Evolutionary conservation across 2,888 invertebrate genomes (phyloP).

Genomic region (Brachyptera risi): DNA sequence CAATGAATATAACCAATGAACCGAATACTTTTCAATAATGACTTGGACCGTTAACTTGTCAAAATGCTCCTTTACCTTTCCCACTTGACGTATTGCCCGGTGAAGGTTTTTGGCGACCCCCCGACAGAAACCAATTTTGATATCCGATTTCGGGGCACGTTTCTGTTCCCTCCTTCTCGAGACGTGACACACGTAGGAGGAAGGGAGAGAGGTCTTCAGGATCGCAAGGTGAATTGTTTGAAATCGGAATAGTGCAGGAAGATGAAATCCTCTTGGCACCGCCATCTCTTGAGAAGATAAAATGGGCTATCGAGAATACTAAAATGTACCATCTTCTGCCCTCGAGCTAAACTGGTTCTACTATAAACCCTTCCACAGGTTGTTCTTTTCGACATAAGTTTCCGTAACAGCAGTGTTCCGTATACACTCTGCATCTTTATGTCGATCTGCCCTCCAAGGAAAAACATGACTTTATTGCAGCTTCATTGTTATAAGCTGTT

Average conservation of each 20-base stretch:
- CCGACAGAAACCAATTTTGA: constrained; percentile 28
- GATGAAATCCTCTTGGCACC: not conserved
- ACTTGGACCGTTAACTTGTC: too few relatives aligned
- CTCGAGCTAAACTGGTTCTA: constrained; percentile 16
- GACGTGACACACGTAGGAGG: constrained; percentile 26
- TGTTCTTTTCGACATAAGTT: constrained; percentile 1
- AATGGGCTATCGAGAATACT: constrained; percentile 17
- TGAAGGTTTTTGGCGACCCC: constrained; percentile 8
- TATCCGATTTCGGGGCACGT: constrained; percentile 29
- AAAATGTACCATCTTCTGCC: constrained; percentile 5
- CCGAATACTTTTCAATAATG: too few relatives aligned
- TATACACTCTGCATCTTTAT: constrained; percentile 11
- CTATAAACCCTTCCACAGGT: constrained; percentile 19
- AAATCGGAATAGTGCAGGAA: constrained; percentile 6
- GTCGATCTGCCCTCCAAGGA: constrained; percentile 3
- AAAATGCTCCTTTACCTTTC: too few relatives aligned
- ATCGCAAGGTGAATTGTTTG: constrained; percentile 20
- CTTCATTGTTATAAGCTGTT: too few relatives aligned
- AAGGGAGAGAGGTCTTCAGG: not conserved
- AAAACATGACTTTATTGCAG: not conserved
- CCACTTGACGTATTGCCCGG: constrained; percentile 20
- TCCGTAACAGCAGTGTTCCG: constrained; percentile 12
- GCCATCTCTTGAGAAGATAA: constrained; percentile 3
- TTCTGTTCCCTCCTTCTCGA: constrained; percentile 22
- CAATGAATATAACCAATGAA: too few relatives aligned